Conservation (phyloP, 2,888 invertebrate genomes). For the Trypoxylon attenuatum region DNA sequence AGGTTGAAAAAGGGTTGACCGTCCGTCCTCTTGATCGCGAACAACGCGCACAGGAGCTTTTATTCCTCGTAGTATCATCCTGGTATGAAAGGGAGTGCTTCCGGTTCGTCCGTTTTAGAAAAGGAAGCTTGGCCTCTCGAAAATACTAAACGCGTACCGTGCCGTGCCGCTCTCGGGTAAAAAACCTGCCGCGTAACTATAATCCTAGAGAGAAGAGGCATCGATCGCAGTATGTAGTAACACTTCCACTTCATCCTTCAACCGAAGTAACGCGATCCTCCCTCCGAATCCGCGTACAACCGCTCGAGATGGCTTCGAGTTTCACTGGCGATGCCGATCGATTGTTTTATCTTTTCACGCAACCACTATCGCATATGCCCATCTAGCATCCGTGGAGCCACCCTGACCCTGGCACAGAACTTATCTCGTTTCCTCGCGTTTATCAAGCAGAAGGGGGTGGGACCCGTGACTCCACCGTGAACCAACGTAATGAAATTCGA, state of each 20-base stretch:
- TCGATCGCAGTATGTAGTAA: too few relatives aligned
- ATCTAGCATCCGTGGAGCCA: too few relatives aligned
- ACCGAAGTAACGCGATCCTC: not conserved
- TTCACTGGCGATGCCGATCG: not conserved
- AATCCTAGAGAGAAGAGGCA: not conserved
- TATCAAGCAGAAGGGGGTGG: too few relatives aligned
- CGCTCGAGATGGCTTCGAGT: not conserved
- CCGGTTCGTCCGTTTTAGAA: conserved; percentile 9
- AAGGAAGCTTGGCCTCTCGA: conserved; percentile 12
- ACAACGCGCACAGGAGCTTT: conserved; percentile 22
- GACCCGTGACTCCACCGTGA: too few relatives aligned
- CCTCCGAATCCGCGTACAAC: not conserved
- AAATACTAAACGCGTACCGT: conserved; percentile 16
- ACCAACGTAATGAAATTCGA: too few relatives aligned
- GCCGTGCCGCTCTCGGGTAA: not conserved
- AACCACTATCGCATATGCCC: too few relatives aligned
- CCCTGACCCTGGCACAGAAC: too few relatives aligned
- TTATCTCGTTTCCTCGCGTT: too few relatives aligned
- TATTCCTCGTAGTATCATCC: conserved; percentile 17
- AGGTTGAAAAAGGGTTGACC: conserved; percentile 18
- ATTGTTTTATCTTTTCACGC: too few relatives aligned
- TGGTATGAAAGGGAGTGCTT: conserved; percentile 15
- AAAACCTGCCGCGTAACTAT: not conserved
- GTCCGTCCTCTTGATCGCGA: conserved; percentile 18
- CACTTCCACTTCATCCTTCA: not conserved